Conservation (phyloP, 1,140 invertebrate genomes). For the Spodoptera litura region DNA sequence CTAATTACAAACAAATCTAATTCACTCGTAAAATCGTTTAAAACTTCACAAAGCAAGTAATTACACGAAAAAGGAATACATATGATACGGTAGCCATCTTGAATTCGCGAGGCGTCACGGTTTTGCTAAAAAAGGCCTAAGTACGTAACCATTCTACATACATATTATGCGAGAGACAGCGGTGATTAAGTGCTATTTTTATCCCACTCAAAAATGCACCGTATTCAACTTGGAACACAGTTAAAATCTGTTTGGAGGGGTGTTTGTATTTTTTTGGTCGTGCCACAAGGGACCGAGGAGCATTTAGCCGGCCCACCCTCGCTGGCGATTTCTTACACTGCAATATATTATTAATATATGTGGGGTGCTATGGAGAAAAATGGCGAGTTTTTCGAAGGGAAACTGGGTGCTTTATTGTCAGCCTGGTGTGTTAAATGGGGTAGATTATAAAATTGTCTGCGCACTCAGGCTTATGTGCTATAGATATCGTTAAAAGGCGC, state of each 20-base stretch:
- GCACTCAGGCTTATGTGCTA: conserved; percentile 1
- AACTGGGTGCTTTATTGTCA: conserved; percentile 61
- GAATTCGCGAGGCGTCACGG: conserved; percentile 80
- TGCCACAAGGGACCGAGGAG: conserved; percentile 60
- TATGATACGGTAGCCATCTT: conserved; percentile 70
- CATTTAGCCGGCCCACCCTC: conserved; percentile 75
- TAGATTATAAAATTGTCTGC: conserved; percentile 36
- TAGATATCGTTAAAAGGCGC: too few relatives aligned
- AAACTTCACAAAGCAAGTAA: conserved; percentile 52
- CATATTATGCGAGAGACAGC: conserved; percentile 79
- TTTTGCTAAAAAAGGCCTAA: conserved; percentile 79
- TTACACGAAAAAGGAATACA: conserved; percentile 49
- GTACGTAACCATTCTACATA: conserved; percentile 78
- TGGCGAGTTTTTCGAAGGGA: conserved; percentile 65
- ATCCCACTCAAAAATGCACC: conserved; percentile 54
- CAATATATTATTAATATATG: conserved; percentile 81
- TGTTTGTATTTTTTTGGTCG: conserved; percentile 67
- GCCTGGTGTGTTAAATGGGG: conserved; percentile 47
- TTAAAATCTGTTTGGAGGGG: conserved; percentile 55
- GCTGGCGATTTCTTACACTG: conserved; percentile 81
- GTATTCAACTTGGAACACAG: conserved; percentile 53
- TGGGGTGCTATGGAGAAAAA: conserved; percentile 69
- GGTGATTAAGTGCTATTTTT: conserved; percentile 75
- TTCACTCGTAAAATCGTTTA: conserved; percentile 32
- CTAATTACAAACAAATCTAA: not conserved